These are phyloP conservation scores for Chydorus sphaericus DNA, from an alignment of 2,888 invertebrate genomes.

Conservation along the genomic window DNA sequence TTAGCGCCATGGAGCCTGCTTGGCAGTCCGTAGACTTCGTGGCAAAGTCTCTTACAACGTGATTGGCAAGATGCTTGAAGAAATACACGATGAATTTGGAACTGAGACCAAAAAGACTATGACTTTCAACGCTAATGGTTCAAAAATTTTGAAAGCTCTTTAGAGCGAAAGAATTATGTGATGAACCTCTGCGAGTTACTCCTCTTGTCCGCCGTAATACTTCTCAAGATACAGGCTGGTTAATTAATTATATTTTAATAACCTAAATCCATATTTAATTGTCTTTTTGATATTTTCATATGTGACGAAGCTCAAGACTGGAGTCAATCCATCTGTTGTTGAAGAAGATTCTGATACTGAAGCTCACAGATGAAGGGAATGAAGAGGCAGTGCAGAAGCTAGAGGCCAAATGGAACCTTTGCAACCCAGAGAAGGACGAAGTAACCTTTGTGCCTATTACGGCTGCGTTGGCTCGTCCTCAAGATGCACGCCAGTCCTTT, in stretches of 20 bases:
- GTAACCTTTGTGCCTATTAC: background rate
- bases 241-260: too few species aligned
- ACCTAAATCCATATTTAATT: too few species aligned
- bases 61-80: background rate
- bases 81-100: background rate
- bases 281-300: too few species aligned
- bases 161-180: background rate
- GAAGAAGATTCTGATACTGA: background rate
- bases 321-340: too few species aligned
- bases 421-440: background rate
- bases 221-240: too few species aligned
- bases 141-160: background rate
- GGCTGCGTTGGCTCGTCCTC: too few species aligned
- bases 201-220: too few species aligned
- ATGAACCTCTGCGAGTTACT: too few species aligned
- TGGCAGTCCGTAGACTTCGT: background rate
- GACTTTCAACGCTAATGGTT: background rate
- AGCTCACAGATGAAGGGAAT: background rate
- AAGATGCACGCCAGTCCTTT: background rate
- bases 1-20: background rate
- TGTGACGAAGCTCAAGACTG: too few species aligned
- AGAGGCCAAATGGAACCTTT: background rate
- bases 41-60: background rate
- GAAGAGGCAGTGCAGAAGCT: background rate
- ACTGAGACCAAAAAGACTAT: background rate